These are phyloP conservation scores for Torymus aiolomorphi DNA, from an alignment of 2,888 invertebrate genomes.

Conservation along the genomic window DNA sequence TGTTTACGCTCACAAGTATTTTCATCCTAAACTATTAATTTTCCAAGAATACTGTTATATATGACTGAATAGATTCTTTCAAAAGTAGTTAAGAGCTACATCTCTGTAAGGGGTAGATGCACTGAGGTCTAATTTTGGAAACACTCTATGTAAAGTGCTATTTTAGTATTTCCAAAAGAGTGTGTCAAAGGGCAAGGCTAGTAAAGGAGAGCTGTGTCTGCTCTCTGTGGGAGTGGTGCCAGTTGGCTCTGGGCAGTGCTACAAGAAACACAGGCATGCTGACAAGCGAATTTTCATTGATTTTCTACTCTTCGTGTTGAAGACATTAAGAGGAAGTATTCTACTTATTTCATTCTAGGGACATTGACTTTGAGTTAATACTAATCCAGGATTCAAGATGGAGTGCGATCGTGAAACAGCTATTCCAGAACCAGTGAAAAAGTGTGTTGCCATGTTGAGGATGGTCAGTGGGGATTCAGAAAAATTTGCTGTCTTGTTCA, in stretches of 20 bases:
- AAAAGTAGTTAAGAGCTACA: not conserved
- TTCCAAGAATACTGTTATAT: no score
- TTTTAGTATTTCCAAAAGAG: slow-evolving; percentile 64
- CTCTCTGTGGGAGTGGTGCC: slow-evolving; percentile 66
- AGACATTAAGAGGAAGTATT: slow-evolving; percentile 16
- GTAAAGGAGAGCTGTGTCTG: slow-evolving; percentile 46
- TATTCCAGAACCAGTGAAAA: slow-evolving; percentile 88
- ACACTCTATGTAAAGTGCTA: slow-evolving; percentile 60
- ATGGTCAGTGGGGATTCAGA: slow-evolving; percentile 90
- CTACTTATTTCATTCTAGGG: not conserved
- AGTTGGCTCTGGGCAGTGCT: slow-evolving; percentile 67
- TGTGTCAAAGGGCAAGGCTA: slow-evolving; percentile 75
- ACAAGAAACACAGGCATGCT: slow-evolving; percentile 46
- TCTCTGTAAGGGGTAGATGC: slow-evolving; percentile 53
- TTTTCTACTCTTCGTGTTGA: slow-evolving; percentile 34
- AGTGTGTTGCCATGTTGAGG: slow-evolving; percentile 88
- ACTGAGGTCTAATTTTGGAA: slow-evolving; percentile 60
- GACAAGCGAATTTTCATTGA: slow-evolving; percentile 46
- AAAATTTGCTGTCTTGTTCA: slow-evolving; percentile 92
- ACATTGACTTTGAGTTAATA: slow-evolving; percentile 1
- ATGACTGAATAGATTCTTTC: no score
- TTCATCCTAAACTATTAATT: no score
- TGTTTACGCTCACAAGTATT: no score
- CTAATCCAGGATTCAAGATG: slow-evolving; percentile 27
- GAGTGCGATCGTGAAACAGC: slow-evolving; percentile 32